Conservation (phyloP, 2,888 invertebrate species). For the Catocala fraxini region DNA sequence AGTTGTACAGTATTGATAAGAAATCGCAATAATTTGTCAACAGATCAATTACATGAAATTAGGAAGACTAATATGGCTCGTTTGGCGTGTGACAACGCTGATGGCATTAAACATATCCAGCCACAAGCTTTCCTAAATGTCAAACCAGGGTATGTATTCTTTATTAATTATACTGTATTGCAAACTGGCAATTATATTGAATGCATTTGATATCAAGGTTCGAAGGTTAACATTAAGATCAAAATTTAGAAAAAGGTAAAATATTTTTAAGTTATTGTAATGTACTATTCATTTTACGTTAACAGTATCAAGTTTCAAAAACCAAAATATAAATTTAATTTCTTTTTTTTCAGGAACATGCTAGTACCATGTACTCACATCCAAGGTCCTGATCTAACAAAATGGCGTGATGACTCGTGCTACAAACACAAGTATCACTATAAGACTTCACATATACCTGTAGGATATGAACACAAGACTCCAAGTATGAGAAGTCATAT, state of each 20-base stretch:
- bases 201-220: no score
- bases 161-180: background rate
- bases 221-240: no score
- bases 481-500: background rate
- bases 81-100: slow-evolving; percentile 73
- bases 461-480: slow-evolving; percentile 28
- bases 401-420: slow-evolving; percentile 68
- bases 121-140: slow-evolving; percentile 68
- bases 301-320: no score
- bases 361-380: slow-evolving; percentile 65
- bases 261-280: no score
- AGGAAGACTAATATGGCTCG: slow-evolving; percentile 75
- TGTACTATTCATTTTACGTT: no score
- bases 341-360: slow-evolving; percentile 61
- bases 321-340: background rate
- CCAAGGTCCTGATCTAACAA: slow-evolving; percentile 57
- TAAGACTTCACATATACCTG: slow-evolving; percentile 36
- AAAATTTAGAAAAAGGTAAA: no score
- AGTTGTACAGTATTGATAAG: no score
- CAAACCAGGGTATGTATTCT: slow-evolving; percentile 57
- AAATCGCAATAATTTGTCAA: slow-evolving; percentile 26
- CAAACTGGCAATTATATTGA: no score
- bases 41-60: slow-evolving; percentile 72
- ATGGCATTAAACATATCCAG: slow-evolving; percentile 73
- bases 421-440: slow-evolving; percentile 36